Evolutionary conservation across 2,797 vertebrate species (phyloP).

Genomic region (Sphenopsis melanotis): DNA sequence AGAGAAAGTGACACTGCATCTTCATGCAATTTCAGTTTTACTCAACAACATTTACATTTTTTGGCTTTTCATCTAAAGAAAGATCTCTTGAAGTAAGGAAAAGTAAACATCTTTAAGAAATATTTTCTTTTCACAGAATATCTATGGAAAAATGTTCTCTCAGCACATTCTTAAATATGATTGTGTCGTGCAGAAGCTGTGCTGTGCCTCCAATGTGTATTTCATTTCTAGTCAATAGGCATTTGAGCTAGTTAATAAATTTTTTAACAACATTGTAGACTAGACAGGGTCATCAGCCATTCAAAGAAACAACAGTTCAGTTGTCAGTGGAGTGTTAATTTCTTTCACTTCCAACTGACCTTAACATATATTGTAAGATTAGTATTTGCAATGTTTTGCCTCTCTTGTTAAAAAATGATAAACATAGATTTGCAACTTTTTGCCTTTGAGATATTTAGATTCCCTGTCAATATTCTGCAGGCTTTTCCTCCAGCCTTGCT

Average conservation of each 20-base stretch:
- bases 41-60: slow-evolving; percentile 23
- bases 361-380: slow-evolving; percentile 40
- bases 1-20: not conserved
- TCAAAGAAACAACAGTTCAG: slow-evolving; percentile 72
- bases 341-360: slow-evolving; percentile 47
- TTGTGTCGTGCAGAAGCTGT: slow-evolving; percentile 75
- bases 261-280: slow-evolving; percentile 82
- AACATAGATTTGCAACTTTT: slow-evolving; percentile 39
- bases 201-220: slow-evolving; percentile 76
- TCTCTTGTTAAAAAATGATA: slow-evolving; percentile 51
- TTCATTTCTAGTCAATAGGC: slow-evolving; percentile 83
- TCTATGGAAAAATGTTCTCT: slow-evolving; percentile 69
- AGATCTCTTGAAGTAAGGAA: slow-evolving; percentile 34
- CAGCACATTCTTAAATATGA: slow-evolving; percentile 82
- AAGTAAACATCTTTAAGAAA: slow-evolving; percentile 80
- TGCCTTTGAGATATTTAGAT: slow-evolving; percentile 62
- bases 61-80: slow-evolving; percentile 32
- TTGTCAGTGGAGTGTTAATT: slow-evolving; percentile 56
- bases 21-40: slow-evolving; percentile 6
- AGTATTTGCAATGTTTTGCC: slow-evolving; percentile 16
- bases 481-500: not conserved
- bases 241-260: slow-evolving; percentile 84
- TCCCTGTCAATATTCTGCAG: slow-evolving; percentile 39
- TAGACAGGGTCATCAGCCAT: slow-evolving; percentile 82
- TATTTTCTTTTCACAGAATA: slow-evolving; percentile 31